Percentiles rank a stretch among this genome's conserved stretches.
These are phyloP conservation scores for Polydrusus cervinus DNA, from an alignment of 2,888 invertebrate species.

Conservation along the genomic window DNA sequence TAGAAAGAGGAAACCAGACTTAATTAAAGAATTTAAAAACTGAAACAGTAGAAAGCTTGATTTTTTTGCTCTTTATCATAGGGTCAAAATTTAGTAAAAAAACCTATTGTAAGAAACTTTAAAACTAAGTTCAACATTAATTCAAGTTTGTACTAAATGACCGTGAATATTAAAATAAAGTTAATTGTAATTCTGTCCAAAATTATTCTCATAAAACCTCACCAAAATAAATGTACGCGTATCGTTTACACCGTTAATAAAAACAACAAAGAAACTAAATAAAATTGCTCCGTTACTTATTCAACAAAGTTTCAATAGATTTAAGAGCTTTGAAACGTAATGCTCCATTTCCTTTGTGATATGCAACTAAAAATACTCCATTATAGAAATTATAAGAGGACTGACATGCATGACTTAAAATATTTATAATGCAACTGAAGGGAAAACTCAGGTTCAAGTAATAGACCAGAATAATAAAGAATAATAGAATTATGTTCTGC, in stretches of 20 bases:
- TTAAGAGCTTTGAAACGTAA: constrained; percentile 26
- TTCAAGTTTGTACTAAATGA: too few species aligned
- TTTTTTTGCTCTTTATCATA: too few species aligned
- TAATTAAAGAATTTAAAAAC: too few species aligned
- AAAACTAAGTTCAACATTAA: too few species aligned
- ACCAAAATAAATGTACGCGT: too few species aligned
- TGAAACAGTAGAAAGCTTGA: too few species aligned
- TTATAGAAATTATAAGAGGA: constrained; percentile 43
- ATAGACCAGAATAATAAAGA: constrained; percentile 20
- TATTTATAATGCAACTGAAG: constrained; percentile 26
- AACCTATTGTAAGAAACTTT: too few species aligned
- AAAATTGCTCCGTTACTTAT: constrained; percentile 36
- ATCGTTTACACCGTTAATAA: too few species aligned
- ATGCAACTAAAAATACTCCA: constrained; percentile 36
- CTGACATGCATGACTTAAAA: constrained; percentile 41
- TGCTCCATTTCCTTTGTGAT: constrained; percentile 37
- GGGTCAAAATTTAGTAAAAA: too few species aligned
- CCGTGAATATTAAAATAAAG: background rate
- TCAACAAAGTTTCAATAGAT: constrained; percentile 38
- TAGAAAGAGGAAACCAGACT: too few species aligned
- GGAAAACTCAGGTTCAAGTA: constrained; percentile 24
- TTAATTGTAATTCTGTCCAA: background rate
- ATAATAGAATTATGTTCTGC: constrained; percentile 1
- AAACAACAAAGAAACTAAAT: constrained; percentile 3
- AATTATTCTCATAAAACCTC: too few species aligned